Base-by-base conservation (phyloP, 2,888 invertebrate species). In the Lochmaea capreae region DNA sequence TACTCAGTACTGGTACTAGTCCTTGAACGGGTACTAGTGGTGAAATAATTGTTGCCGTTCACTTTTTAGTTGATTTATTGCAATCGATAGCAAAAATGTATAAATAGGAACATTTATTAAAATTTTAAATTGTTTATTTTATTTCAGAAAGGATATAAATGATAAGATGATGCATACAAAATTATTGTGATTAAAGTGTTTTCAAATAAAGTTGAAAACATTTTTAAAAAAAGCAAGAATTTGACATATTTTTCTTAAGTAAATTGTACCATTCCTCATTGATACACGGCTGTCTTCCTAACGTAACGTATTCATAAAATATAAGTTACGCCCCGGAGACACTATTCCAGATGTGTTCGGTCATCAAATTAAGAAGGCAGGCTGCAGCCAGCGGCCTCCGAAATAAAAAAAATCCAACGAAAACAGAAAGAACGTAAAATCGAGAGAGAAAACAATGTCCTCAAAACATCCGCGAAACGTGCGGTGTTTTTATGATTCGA, bases 391-490 rank as follows among this genome's bases (percentile, higher is more conserved):
- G 18, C 16, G 54, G 54, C 54, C 10, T 54, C 54, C 18, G 16
- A 54, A 54, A 54, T 16, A 16, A 54, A 54, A 54, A 54, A 18
- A 54, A 16, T 9, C 10, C 14, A 39, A 61, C 33, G n/a, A 61
- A 61, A 61, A 61, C 39, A 39, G 39, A n/a, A 61, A 33, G 33
- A 33, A 39, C 61, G 39, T 61, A 33, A 61, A 61, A 39, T 61
- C 39, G n/a, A 33, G 61, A 61, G 61, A 39, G 61, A 61, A 61
- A 61, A 54, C 66, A 66, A 66, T 54, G 39, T 54, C 54, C 16
- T 66, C 52, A 66, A 66, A 66, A 66, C 54, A 66, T 66, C 52
- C 54, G 49, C 49, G 66, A 54, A 66, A 65, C 65, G 65, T 65
- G 65, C 14, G 18, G 52, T 49, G 52, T 16, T n/a, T 66, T 54